phyloP scores from a whole-genome alignment of 2,797 vertebrate genomes.

The Smutsia temminckii region DNA sequence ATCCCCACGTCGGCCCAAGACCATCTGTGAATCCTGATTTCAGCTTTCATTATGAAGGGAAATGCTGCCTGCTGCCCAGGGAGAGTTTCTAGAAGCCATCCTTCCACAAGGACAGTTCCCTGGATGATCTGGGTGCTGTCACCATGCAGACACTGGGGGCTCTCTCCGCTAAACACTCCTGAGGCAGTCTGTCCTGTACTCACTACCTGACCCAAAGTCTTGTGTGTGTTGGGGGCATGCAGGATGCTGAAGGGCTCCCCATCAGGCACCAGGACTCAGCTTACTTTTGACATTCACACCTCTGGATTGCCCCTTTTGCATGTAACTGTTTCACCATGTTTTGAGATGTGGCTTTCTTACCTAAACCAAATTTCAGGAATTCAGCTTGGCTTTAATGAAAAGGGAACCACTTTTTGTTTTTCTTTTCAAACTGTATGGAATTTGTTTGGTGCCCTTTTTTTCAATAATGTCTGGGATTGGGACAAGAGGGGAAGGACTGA shows the following conservation, averaged over 20 bases:
- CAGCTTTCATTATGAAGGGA: not conserved
- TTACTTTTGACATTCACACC: not conserved
- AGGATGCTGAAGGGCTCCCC: too few relatives aligned
- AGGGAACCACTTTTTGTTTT: not conserved
- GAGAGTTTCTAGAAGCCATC: not conserved
- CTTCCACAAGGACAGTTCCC: not conserved
- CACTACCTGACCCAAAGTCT: not conserved
- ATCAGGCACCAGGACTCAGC: not conserved
- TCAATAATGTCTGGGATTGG: not conserved
- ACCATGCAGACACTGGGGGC: not conserved
- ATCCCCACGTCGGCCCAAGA: not conserved
- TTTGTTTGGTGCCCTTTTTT: not conserved
- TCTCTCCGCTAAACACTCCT: not conserved
- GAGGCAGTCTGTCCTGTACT: not conserved
- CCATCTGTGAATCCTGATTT: not conserved
- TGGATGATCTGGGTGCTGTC: not conserved
- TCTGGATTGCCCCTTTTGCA: not conserved
- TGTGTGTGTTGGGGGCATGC: too few relatives aligned
- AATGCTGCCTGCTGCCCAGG: not conserved
- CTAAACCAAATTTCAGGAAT: not conserved
- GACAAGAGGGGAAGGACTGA: not conserved
- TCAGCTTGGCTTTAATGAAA: not conserved
- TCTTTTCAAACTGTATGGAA: not conserved
- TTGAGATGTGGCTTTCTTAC: not conserved
- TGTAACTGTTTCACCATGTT: not conserved